phyloP scores from a whole-genome alignment of 2,113 vertebrate genomes.

The Trematocara unimaculatum region DNA sequence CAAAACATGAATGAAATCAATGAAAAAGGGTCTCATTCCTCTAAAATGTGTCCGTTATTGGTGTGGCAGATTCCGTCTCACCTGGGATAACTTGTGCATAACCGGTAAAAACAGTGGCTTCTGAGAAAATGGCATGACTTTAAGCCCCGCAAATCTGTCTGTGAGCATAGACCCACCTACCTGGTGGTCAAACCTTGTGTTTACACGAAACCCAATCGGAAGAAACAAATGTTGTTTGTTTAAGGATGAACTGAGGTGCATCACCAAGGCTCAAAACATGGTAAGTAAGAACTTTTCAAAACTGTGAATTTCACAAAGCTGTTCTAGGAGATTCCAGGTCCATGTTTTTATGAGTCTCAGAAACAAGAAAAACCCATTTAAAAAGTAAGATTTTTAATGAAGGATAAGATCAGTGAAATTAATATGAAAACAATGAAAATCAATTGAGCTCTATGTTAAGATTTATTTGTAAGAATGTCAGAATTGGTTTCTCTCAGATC shows the following conservation, averaged over 20 bases:
- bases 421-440: background rate
- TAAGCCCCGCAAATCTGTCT: background rate
- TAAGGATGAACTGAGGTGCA: background rate
- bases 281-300: background rate
- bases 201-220: background rate
- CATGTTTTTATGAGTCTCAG: background rate
- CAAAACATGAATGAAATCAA: background rate
- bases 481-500: background rate
- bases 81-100: background rate
- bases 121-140: background rate
- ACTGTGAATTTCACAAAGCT: background rate
- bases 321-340: background rate
- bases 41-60: background rate
- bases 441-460: background rate
- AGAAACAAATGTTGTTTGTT: background rate
- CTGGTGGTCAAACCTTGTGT: background rate
- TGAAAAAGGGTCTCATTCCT: background rate
- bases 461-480: slow-evolving; percentile 3
- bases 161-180: background rate
- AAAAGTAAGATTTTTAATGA: background rate
- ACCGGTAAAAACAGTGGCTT: background rate
- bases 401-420: background rate
- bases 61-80: background rate
- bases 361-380: background rate
- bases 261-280: background rate